Base-by-base conservation (phyloP, 2,888 invertebrate species). In the Dryobota labecula region DNA sequence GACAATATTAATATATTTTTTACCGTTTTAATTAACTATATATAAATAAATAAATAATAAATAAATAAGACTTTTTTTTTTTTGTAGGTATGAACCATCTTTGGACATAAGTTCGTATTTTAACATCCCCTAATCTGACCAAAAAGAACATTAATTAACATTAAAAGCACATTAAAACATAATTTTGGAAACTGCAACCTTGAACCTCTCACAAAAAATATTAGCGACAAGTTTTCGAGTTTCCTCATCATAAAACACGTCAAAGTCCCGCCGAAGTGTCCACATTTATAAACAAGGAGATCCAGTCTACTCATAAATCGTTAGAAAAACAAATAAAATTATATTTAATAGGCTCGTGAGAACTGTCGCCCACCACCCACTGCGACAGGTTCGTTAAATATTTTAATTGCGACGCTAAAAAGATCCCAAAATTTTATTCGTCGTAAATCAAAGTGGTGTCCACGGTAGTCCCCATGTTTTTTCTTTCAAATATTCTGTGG, bases 351-450 rank as follows among this genome's bases (percentile, higher is more conserved):
- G 95, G 90, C 90, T 94, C 92, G 96, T 95, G 95, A 95, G 95
- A 96, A 95, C 92, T 95, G 96, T 96, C 95, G 94, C 92, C 92
- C 90, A 93, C 95, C 95, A 95, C 95, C 96, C 95, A 95, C 95
- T 94, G 95, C 77, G 95, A 88, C 89, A 84, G 87, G 89, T 92
- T 93, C 92, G 92, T 95, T 93, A 94, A 93, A 94, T 93, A 95
- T 95, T 96, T 95, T 96, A 95, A 96, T 95, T 95, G 94, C 90
- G 89, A 90, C 93, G 94, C 94, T 94, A 94, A 94, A 94, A 94
- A 92, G 92, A 90, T 89, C 92, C 93, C 86, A 92, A 86, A 90
- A 79, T 92, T 94, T 94, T 94, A 96, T 95, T 91, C 88, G 85
- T 88, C 94, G 92, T 96, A 96, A 96, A 95, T 96, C 95, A 95